A percentile compares a stretch with the other conserved stretches of the same genome.
These are phyloP conservation scores for Rhagophthalmus giganteus DNA, from an alignment of 2,888 invertebrate genomes.

Conservation along the genomic window DNA sequence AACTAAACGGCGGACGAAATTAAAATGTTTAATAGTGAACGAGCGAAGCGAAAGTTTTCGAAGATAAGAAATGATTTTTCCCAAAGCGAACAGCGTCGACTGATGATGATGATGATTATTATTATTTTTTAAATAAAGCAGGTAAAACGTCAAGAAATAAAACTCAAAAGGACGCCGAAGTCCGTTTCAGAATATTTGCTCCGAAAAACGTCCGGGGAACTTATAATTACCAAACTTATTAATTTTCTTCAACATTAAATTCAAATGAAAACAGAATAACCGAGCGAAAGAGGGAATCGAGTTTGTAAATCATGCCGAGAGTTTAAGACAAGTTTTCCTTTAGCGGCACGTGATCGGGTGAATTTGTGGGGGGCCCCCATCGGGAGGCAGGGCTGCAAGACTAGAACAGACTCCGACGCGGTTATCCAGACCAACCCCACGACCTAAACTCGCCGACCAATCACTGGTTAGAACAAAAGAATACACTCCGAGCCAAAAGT, in stretches of 20 bases:
- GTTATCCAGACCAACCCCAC: constrained; percentile 45
- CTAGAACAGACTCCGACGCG: constrained; percentile 20
- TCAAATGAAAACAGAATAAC: constrained; percentile 30
- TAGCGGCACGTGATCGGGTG: constrained; percentile 39
- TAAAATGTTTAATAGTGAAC: no score
- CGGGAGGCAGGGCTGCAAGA: constrained; percentile 29
- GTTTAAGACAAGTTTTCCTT: constrained; percentile 35
- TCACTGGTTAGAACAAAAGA: constrained; percentile 57
- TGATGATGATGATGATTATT: no score
- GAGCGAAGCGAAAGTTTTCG: no score
- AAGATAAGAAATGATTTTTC: no score
- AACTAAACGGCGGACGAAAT: no score
- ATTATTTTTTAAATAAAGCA: no score
- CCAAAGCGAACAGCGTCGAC: no score
- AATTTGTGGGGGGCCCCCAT: constrained; percentile 30
- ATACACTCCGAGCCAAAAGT: constrained; percentile 40
- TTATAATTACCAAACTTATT: constrained; percentile 28
- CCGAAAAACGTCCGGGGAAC: constrained; percentile 1
- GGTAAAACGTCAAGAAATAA: no score
- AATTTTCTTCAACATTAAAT: constrained; percentile 25
- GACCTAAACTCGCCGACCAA: constrained; percentile 55
- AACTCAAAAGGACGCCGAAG: no score
- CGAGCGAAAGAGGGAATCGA: constrained; percentile 26
- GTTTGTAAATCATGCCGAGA: constrained; percentile 34
- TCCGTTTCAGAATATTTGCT: no score